A percentile compares a stretch with the other conserved stretches of the same genome.
Evolutionary conservation across 1,140 invertebrate species (phyloP).

Genomic region (Drosophila kikkawai): DNA sequence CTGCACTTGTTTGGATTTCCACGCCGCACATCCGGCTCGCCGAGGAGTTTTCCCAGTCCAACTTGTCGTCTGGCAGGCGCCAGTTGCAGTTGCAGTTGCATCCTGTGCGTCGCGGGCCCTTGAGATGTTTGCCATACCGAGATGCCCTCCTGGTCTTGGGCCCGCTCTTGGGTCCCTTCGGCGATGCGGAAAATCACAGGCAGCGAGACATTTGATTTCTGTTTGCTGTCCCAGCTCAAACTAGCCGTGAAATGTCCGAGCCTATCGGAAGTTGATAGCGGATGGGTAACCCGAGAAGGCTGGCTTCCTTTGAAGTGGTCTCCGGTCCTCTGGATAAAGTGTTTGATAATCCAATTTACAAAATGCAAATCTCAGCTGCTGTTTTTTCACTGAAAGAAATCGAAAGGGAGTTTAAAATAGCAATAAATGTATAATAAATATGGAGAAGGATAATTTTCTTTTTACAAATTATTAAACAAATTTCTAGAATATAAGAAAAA

Average conservation of each 20-base stretch:
- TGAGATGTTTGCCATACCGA: constrained; percentile 45
- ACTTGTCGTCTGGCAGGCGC: constrained; percentile 55
- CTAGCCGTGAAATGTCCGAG: constrained; percentile 75
- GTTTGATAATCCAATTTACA: constrained; percentile 71
- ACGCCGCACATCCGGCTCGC: constrained; percentile 49
- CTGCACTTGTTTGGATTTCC: constrained; percentile 80
- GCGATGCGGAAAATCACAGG: constrained; percentile 75
- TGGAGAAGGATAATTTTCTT: neutral
- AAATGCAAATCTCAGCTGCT: constrained; percentile 78
- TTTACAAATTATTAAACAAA: neutral
- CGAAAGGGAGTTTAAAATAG: no score
- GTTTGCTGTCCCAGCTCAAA: constrained; percentile 70
- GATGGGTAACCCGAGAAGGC: constrained; percentile 59
- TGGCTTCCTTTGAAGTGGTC: constrained; percentile 73
- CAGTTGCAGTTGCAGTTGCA: constrained; percentile 63
- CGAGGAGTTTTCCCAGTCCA: constrained; percentile 17
- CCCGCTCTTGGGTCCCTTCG: constrained; percentile 7
- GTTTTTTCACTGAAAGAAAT: constrained; percentile 2
- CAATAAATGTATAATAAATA: no score
- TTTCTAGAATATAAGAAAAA: neutral
- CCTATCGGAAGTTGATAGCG: constrained; percentile 78
- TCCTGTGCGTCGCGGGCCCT: constrained; percentile 65
- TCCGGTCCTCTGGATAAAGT: constrained; percentile 48
- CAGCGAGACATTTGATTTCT: constrained; percentile 74
- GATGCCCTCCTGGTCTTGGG: constrained; percentile 4